Evolutionary conservation across 2,113 vertebrate genomes (phyloP).

Genomic region (Vulpes ferrilata): DNA sequence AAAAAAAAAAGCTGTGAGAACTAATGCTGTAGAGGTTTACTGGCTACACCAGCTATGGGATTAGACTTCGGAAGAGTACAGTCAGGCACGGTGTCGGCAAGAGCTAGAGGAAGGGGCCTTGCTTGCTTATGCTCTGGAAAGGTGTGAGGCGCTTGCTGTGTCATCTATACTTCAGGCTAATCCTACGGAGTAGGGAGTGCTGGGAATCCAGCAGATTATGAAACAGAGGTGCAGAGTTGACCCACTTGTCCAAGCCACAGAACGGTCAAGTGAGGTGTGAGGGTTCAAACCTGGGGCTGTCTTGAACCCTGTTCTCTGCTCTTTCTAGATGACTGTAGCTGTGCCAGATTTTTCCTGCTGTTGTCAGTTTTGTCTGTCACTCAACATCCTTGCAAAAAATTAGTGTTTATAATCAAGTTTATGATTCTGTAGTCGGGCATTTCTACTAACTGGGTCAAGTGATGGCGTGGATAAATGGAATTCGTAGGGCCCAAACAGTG

Average conservation of each 20-base stretch:
- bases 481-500: neutral
- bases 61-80: neutral
- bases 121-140: neutral
- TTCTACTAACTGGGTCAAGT: constrained; percentile 8
- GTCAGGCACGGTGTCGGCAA: neutral
- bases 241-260: neutral
- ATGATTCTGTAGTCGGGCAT: neutral
- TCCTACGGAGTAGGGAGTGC: neutral
- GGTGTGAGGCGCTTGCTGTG: neutral
- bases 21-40: neutral
- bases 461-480: constrained; percentile 23
- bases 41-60: neutral
- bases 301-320: neutral
- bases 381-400: neutral
- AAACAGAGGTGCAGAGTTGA: neutral
- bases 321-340: neutral
- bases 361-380: neutral
- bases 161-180: neutral
- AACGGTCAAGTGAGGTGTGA: neutral
- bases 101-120: neutral
- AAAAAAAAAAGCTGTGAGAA: neutral
- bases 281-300: neutral
- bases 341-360: neutral
- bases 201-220: neutral
- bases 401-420: constrained; percentile 26